Conservation (phyloP, 2,797 vertebrate genomes). For the Pyrocephalus nanus region DNA sequence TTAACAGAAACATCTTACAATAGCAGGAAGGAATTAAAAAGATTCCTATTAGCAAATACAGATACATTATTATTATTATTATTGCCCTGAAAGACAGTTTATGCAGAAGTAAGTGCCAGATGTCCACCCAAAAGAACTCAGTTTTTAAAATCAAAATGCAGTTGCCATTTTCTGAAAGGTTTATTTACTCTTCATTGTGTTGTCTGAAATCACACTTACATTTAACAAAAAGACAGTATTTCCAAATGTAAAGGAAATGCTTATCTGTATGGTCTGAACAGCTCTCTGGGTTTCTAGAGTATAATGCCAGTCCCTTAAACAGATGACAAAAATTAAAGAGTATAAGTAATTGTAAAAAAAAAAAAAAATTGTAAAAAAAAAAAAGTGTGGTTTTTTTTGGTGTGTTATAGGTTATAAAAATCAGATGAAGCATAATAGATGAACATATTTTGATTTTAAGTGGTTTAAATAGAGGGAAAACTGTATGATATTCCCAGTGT, state of each 20-base stretch:
- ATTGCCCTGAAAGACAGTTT: background rate
- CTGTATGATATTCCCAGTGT: background rate
- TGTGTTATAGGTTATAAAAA: background rate
- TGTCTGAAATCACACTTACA: background rate
- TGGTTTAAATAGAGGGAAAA: background rate
- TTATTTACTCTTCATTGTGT: background rate
- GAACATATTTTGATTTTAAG: background rate
- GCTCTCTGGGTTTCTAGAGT: background rate
- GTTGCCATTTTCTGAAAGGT: background rate
- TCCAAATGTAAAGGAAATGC: background rate
- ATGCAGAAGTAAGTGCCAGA: background rate
- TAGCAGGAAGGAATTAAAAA: constrained; percentile 23
- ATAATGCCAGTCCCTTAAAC: background rate
- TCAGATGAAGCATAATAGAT: background rate
- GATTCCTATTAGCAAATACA: constrained; percentile 8
- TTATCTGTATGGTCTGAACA: background rate
- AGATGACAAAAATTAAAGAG: background rate
- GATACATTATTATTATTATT: background rate
- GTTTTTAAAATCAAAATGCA: background rate
- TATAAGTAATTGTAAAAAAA: background rate
- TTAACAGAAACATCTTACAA: background rate
- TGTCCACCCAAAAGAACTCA: background rate
- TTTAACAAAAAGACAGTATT: background rate
- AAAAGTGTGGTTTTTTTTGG: background rate
- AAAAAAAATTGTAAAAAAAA: too few relatives aligned